A percentile compares a stretch with the other conserved stretches of the same genome.
Conservation (phyloP, 2,888 invertebrate species). For the Lepidocyrtoides sp. region DNA sequence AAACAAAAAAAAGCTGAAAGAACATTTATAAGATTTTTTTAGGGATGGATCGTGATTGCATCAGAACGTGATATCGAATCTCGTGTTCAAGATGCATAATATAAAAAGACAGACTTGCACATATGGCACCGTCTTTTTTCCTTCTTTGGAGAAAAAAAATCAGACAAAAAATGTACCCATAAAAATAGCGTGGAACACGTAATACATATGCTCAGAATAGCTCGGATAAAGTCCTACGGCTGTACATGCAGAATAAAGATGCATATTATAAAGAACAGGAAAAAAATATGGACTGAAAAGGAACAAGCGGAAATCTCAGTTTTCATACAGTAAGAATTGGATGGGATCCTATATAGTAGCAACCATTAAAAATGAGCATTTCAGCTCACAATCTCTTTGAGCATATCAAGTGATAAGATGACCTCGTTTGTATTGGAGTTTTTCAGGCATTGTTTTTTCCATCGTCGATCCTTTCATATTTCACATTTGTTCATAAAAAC, state of each 20-base stretch:
- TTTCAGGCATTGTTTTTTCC: too few relatives aligned
- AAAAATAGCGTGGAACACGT: slow-evolving; percentile 4
- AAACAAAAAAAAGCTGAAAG: slow-evolving; percentile 35
- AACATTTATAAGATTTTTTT: background rate
- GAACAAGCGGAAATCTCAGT: slow-evolving; percentile 27
- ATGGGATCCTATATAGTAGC: background rate
- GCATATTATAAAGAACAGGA: background rate
- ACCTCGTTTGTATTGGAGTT: slow-evolving; percentile 20
- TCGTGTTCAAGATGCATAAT: background rate
- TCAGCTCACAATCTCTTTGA: background rate
- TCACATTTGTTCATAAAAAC: too few relatives aligned
- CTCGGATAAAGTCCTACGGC: background rate
- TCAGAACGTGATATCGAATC: slow-evolving; percentile 15
- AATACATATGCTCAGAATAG: background rate
- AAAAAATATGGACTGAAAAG: background rate
- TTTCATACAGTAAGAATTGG: slow-evolving; percentile 33
- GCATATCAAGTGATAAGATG: background rate
- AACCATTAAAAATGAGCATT: slow-evolving; percentile 22
- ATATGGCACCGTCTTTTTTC: slow-evolving; percentile 29
- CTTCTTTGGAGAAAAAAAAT: background rate
- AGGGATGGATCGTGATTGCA: background rate
- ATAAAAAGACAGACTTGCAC: background rate
- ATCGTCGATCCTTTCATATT: too few relatives aligned
- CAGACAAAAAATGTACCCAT: background rate
- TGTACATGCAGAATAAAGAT: background rate